phyloP scores from a whole-genome alignment of 1,140 invertebrate species.

The Galendromus occidentalis region DNA sequence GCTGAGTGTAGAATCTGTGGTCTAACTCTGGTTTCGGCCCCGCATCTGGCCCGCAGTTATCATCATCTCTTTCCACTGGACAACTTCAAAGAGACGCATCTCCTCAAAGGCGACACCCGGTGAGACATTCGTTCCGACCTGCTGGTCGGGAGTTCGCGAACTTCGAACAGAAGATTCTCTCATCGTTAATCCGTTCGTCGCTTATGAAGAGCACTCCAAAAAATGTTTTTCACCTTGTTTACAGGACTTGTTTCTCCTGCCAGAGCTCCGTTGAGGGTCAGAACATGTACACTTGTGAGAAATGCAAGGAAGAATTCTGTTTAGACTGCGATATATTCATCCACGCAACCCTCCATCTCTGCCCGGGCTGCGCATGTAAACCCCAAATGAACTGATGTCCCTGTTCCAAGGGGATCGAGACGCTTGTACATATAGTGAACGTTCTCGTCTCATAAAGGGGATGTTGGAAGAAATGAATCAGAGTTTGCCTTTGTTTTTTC shows the following conservation, averaged over 20 bases:
- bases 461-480: too few relatives aligned
- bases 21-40: constrained; percentile 85
- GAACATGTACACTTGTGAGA: constrained; percentile 39
- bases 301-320: constrained; percentile 61
- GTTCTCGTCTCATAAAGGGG: too few relatives aligned
- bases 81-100: constrained; percentile 45
- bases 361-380: constrained; percentile 60
- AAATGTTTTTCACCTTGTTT: not conserved
- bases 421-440: too few relatives aligned
- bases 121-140: too few relatives aligned
- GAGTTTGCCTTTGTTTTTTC: too few relatives aligned
- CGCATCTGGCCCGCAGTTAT: constrained; percentile 86
- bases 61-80: constrained; percentile 86
- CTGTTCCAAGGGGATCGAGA: too few relatives aligned
- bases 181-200: too few relatives aligned
- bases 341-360: constrained; percentile 75
- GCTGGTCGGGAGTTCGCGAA: too few relatives aligned
- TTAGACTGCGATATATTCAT: constrained; percentile 87
- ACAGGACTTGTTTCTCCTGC: constrained; percentile 14
- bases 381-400: not conserved
- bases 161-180: too few relatives aligned
- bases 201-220: too few relatives aligned
- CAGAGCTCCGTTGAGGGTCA: not conserved
- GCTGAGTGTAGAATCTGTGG: constrained; percentile 85
- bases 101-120: not conserved